These are phyloP conservation scores for Rhopalosiphum maidis DNA, from an alignment of 1,140 invertebrate genomes.

Conservation along the genomic window DNA sequence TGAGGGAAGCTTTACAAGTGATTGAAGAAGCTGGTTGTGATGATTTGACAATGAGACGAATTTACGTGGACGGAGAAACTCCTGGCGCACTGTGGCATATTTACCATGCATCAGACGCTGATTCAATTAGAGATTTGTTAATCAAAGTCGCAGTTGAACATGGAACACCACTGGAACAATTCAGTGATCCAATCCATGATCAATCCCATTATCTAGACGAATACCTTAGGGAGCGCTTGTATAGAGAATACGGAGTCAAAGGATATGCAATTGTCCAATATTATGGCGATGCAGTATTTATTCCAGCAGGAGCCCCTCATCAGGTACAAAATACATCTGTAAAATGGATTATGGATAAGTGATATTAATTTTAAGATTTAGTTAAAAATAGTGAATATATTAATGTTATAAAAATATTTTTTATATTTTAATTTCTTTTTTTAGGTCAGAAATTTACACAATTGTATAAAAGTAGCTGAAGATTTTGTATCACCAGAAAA, in stretches of 20 bases:
- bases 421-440: constrained; percentile 42
- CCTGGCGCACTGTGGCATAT: constrained; percentile 98
- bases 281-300: constrained; percentile 95
- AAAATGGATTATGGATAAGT: not conserved
- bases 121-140: constrained; percentile 93
- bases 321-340: constrained; percentile 69
- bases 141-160: constrained; percentile 91
- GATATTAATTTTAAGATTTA: not conserved
- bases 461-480: constrained; percentile 97
- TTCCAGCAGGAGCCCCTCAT: constrained; percentile 96
- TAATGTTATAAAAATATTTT: not conserved
- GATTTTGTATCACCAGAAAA: constrained; percentile 99
- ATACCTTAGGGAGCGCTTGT: constrained; percentile 82
- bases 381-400: not conserved
- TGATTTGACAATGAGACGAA: constrained; percentile 80
- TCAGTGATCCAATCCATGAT: constrained; percentile 97
- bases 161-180: constrained; percentile 82
- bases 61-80: constrained; percentile 77
- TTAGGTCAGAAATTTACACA: constrained; percentile 91
- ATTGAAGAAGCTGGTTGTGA: constrained; percentile 94
- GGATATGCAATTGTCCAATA: constrained; percentile 97
- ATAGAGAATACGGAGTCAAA: constrained; percentile 91
- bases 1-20: constrained; percentile 79
- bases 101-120: constrained; percentile 91
- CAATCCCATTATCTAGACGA: constrained; percentile 95